phyloP scores from a whole-genome alignment of 37 sponge, comb jelly and placozoan genomes.

The Mnemiopsis leidyi region DNA sequence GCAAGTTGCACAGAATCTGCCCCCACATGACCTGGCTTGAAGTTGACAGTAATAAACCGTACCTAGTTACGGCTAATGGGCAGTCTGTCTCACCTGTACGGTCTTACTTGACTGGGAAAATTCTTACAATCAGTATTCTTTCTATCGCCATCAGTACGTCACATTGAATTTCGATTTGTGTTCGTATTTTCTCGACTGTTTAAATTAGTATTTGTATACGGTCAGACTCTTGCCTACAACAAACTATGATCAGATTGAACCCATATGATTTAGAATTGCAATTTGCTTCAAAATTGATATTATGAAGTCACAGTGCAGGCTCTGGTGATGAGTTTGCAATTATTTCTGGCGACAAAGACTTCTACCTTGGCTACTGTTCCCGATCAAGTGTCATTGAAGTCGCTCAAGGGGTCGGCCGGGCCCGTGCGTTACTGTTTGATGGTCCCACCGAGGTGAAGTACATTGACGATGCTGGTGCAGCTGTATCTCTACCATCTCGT shows the following conservation, averaged over 20 bases:
- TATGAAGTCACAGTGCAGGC: conserved; percentile 10
- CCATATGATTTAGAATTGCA: no score
- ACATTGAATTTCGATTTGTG: background rate
- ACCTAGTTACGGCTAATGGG: conserved; percentile 1
- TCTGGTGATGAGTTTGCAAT: background rate
- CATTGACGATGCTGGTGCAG: background rate
- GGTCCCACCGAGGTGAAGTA: background rate
- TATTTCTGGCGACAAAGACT: background rate
- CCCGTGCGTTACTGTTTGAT: background rate
- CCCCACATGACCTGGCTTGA: background rate
- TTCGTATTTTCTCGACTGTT: no score
- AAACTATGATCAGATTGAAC: no score
- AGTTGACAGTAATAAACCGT: background rate
- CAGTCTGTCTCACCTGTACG: background rate
- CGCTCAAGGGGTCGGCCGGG: background rate
- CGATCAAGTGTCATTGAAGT: conserved; percentile 8
- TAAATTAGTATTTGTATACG: no score
- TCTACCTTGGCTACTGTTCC: conserved; percentile 38
- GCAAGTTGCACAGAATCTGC: background rate
- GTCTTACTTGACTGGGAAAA: background rate
- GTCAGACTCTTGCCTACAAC: no score
- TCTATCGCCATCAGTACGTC: conserved; percentile 41
- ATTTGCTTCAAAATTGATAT: no score
- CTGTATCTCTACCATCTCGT: background rate
- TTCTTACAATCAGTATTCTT: background rate